Evolutionary conservation across 2,888 invertebrate species (phyloP).

Genomic region (Drosophila seclusa): DNA sequence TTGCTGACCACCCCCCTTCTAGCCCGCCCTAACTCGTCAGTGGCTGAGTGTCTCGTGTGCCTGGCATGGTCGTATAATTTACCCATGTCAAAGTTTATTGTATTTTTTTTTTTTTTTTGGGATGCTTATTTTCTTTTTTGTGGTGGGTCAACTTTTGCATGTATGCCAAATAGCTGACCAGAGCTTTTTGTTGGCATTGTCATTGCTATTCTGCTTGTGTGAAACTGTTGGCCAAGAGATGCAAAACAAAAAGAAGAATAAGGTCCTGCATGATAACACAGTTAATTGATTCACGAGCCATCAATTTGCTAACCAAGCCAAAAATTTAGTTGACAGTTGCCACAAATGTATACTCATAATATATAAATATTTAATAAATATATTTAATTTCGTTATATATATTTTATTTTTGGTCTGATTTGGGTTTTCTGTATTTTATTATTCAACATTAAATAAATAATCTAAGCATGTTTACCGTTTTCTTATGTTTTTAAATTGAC

Average conservation of each 20-base stretch:
- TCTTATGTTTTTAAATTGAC: not conserved
- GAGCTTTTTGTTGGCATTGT: slow-evolving; percentile 36
- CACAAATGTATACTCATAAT: not conserved
- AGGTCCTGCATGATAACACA: slow-evolving; percentile 10
- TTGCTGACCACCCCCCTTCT: slow-evolving; percentile 16
- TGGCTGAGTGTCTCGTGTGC: slow-evolving; percentile 55
- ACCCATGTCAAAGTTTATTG: slow-evolving; percentile 77
- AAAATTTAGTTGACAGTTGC: not conserved
- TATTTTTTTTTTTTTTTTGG: slow-evolving; percentile 24
- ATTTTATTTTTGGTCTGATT: not conserved
- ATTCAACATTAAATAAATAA: not conserved
- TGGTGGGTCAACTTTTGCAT: slow-evolving; percentile 53
- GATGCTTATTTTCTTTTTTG: slow-evolving; percentile 11
- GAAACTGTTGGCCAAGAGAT: slow-evolving; percentile 14
- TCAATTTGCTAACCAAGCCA: slow-evolving; percentile 1
- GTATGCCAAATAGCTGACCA: slow-evolving; percentile 54
- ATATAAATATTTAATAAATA: not conserved
- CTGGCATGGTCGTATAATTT: slow-evolving; percentile 55
- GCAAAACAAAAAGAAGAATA: not conserved
- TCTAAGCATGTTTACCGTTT: not conserved
- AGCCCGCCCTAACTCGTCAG: slow-evolving; percentile 4
- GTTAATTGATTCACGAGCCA: slow-evolving; percentile 35
- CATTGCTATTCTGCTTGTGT: slow-evolving; percentile 12
- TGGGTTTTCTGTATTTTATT: not conserved
- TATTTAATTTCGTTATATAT: not conserved